Evolutionary conservation across 2,113 vertebrate species (phyloP).

Genomic region (Rhea pennata): DNA sequence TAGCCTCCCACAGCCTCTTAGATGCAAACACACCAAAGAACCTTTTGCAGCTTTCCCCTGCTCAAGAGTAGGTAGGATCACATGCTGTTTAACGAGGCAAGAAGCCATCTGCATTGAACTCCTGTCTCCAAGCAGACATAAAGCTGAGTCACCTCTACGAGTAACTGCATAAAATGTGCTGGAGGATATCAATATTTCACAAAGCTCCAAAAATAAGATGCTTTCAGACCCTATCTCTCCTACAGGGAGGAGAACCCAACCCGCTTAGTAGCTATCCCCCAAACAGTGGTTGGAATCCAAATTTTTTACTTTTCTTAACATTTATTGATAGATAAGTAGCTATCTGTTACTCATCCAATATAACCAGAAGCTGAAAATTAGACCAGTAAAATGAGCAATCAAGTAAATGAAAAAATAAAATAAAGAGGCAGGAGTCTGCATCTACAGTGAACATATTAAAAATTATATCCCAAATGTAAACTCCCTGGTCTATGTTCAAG

Average conservation of each 20-base stretch:
- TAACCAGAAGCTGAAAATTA: background rate
- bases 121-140: slow-evolving; percentile 5
- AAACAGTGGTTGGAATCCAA: background rate
- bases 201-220: slow-evolving; percentile 18
- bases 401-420: background rate
- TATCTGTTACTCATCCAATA: background rate
- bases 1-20: background rate
- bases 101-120: background rate
- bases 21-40: background rate
- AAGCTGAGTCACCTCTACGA: slow-evolving; percentile 34
- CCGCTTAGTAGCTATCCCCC: background rate
- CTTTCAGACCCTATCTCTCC: background rate
- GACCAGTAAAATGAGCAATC: background rate
- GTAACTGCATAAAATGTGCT: slow-evolving; percentile 28
- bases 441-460: background rate
- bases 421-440: background rate
- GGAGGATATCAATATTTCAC: slow-evolving; percentile 26
- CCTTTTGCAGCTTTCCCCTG: background rate
- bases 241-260: background rate
- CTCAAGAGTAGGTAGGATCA: background rate
- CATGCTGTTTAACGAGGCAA: background rate
- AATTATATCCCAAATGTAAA: background rate
- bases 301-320: background rate
- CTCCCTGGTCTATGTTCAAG: rapidly evolving
- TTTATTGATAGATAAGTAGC: background rate